Percentiles rank a stretch among this genome's conserved stretches.
phyloP scores from a whole-genome alignment of 2,888 invertebrate species.

The Noctua pronuba region DNA sequence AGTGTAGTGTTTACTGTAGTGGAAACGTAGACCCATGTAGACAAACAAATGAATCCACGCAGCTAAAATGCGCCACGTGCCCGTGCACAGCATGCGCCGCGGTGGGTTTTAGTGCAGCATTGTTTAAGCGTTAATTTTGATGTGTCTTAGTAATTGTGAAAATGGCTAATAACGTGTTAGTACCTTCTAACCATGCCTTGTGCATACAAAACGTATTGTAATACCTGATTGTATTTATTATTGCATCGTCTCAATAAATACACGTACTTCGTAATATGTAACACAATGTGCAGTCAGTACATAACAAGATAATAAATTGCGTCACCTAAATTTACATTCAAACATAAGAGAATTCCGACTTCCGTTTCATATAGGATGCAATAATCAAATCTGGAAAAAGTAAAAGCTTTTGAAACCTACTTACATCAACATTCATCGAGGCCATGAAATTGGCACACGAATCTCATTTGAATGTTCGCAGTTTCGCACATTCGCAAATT shows the following conservation, averaged over 20 bases:
- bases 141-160: neutral
- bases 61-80: no score
- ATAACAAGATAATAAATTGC: neutral
- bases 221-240: neutral
- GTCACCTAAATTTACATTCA: constrained; percentile 29
- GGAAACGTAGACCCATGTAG: no score
- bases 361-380: constrained; percentile 14
- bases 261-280: neutral
- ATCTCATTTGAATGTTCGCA: constrained; percentile 19
- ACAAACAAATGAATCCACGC: no score
- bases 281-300: neutral
- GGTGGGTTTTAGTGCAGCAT: no score
- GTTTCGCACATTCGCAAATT: constrained; percentile 6
- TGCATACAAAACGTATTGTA: no score
- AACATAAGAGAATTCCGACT: constrained; percentile 18
- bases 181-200: no score
- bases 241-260: constrained; percentile 13
- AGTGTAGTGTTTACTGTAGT: no score
- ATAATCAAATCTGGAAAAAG: constrained; percentile 29
- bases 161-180: neutral
- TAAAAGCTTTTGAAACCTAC: constrained; percentile 38
- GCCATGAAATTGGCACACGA: constrained; percentile 12
- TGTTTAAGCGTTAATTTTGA: neutral
- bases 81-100: no score
- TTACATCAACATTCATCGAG: constrained; percentile 31